These are phyloP conservation scores for Lamprotornis superbus DNA, from an alignment of 2,113 vertebrate genomes.

Conservation along the genomic window DNA sequence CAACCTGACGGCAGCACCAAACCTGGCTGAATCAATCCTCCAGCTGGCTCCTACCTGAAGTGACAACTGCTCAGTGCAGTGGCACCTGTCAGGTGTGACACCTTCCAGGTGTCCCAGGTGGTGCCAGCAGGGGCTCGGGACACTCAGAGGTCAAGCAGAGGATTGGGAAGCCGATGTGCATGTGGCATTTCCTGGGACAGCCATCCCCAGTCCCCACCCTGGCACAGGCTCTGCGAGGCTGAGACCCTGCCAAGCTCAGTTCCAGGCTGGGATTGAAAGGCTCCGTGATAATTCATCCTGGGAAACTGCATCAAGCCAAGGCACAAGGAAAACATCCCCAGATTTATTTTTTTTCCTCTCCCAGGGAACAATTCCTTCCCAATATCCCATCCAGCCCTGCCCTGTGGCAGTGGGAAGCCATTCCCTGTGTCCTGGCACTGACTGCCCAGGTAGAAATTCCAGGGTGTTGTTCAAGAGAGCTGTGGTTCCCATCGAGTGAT, in stretches of 20 bases:
- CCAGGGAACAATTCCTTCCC: neutral
- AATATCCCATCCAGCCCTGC: fast-evolving
- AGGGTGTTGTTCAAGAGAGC: neutral
- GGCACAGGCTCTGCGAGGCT: fast-evolving
- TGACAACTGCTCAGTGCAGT: neutral
- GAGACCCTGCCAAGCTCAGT: neutral
- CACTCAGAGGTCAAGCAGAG: neutral
- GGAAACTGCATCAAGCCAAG: neutral
- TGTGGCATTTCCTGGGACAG: neutral
- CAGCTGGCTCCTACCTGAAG: neutral
- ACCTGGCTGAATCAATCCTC: neutral
- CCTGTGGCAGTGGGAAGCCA: neutral
- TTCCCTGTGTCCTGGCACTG: neutral
- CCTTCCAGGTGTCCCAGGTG: neutral
- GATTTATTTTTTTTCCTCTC: neutral
- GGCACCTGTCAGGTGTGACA: neutral
- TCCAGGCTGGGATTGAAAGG: neutral
- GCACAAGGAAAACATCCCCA: neutral
- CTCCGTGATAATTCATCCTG: neutral
- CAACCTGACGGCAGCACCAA: neutral
- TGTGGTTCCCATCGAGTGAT: neutral
- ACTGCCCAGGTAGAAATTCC: neutral
- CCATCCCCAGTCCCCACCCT: neutral
- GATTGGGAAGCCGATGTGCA: neutral
- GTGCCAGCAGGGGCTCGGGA: fast-evolving